Conservation (phyloP, 2,888 invertebrate genomes). For the Nysson spinosus region DNA sequence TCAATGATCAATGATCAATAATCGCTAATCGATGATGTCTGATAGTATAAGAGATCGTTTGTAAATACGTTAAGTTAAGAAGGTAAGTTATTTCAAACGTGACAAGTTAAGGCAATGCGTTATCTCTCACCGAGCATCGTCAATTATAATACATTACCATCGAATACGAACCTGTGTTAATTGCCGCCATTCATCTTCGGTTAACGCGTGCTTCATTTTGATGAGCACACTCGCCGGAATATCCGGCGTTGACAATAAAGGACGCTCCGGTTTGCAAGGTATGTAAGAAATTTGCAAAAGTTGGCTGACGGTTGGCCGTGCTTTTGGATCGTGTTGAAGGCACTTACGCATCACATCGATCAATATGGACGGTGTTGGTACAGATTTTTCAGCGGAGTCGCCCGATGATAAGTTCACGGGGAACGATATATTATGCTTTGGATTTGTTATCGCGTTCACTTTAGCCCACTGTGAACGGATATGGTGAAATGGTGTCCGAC, state of each 20-base stretch:
- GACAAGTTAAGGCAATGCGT: neutral
- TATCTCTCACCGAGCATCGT: neutral
- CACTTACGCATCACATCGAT: conserved; percentile 85
- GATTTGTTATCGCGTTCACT: conserved; percentile 87
- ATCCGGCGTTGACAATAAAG: conserved; percentile 24
- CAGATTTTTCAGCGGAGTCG: conserved; percentile 40
- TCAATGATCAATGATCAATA: no score
- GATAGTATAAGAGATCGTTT: no score
- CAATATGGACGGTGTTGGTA: conserved; percentile 81
- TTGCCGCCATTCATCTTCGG: conserved; percentile 71
- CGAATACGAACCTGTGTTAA: conserved; percentile 63
- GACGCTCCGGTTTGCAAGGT: conserved; percentile 43
- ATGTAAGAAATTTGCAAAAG: conserved; percentile 81
- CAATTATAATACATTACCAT: neutral
- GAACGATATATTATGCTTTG: conserved; percentile 86
- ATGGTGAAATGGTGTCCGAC: conserved; percentile 93
- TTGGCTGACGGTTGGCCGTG: conserved; percentile 86
- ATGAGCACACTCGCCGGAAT: conserved; percentile 64
- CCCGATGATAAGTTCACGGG: conserved; percentile 74
- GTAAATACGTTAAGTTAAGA: conserved; percentile 2
- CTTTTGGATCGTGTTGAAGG: conserved; percentile 85
- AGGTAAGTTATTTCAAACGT: conserved; percentile 8
- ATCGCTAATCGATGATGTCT: no score
- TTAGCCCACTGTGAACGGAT: conserved; percentile 85
- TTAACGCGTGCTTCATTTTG: conserved; percentile 68